Evolutionary conservation across 2,888 invertebrate genomes (phyloP).

Genomic region (Drosophila neonasuta): DNA sequence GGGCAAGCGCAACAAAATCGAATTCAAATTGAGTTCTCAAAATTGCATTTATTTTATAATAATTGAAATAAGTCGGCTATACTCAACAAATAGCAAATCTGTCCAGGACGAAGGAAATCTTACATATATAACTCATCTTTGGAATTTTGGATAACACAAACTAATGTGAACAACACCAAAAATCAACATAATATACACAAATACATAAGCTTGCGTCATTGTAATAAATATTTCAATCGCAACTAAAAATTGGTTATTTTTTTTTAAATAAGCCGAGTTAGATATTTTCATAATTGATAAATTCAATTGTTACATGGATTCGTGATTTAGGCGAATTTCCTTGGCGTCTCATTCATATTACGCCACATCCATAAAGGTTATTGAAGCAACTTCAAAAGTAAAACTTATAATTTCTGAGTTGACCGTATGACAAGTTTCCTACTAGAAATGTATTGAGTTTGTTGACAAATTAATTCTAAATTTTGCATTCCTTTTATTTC

Average conservation of each 20-base stretch:
- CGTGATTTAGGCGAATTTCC: too few species aligned
- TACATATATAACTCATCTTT: conserved; percentile 6
- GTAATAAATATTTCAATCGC: conserved; percentile 9
- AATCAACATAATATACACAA: conserved; percentile 4
- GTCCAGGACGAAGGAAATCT: background rate
- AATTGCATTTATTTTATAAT: conserved; percentile 48
- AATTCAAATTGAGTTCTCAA: conserved; percentile 37
- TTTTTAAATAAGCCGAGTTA: background rate
- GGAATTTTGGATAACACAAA: conserved; percentile 14
- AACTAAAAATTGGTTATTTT: background rate
- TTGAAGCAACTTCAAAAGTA: too few species aligned
- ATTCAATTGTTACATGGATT: too few species aligned
- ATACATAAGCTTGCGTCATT: conserved; percentile 21
- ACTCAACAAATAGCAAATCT: background rate
- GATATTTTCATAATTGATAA: too few species aligned
- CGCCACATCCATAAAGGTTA: too few species aligned
- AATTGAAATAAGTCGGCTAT: conserved; percentile 33
- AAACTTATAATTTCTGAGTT: too few species aligned
- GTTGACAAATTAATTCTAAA: conserved; percentile 2
- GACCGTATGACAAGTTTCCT: too few species aligned
- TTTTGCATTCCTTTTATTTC: too few species aligned
- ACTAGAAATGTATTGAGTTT: background rate
- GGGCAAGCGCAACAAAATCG: conserved; percentile 30
- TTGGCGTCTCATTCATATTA: too few species aligned
- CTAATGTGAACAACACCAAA: conserved; percentile 1